phyloP scores from a whole-genome alignment of 1,140 invertebrate species.

The Drosophila mauritiana region DNA sequence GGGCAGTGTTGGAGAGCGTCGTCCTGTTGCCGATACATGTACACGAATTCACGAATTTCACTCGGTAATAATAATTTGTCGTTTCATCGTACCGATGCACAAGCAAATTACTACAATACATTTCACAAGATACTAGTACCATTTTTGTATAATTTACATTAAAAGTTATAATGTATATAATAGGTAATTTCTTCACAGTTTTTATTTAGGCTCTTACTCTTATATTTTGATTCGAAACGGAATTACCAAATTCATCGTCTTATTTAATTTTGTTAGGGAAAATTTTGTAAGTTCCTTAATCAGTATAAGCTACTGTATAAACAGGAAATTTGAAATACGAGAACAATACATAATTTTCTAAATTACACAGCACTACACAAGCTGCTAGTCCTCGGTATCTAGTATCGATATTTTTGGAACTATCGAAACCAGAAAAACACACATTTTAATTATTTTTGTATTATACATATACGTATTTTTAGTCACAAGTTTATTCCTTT shows the following conservation, averaged over 20 bases:
- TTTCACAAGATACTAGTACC: no score
- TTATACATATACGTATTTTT: neutral
- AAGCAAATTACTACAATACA: no score
- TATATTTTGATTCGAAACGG: no score
- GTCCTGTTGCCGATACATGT: constrained; percentile 7
- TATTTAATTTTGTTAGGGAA: no score
- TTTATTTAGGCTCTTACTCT: no score
- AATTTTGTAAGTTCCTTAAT: no score
- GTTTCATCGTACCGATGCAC: no score
- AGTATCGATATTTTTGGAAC: neutral
- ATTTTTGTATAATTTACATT: no score
- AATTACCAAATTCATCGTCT: no score
- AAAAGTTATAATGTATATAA: no score
- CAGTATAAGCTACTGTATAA: neutral
- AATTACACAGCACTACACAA: neutral
- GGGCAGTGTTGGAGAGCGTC: constrained; percentile 26
- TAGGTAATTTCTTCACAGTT: no score
- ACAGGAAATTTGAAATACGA: constrained; percentile 2
- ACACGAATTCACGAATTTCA: neutral
- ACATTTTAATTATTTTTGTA: neutral
- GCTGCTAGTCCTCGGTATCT: neutral
- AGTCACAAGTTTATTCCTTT: neutral
- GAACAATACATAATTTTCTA: neutral
- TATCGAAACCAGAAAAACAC: neutral
- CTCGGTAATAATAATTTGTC: no score